These are phyloP conservation scores for Cepaea nemoralis DNA, from an alignment of 1,140 invertebrate genomes.

Conservation along the genomic window DNA sequence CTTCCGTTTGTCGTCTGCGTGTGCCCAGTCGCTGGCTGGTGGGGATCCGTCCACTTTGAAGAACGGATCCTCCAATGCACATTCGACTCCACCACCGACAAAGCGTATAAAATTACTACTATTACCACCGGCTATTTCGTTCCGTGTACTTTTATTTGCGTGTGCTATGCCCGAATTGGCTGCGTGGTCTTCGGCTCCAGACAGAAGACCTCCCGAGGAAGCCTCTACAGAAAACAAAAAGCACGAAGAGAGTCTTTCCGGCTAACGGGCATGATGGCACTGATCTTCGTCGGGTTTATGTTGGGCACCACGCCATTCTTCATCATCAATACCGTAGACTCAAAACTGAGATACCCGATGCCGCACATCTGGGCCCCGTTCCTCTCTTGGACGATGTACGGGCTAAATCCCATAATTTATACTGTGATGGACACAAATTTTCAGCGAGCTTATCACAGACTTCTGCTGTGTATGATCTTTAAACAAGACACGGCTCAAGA, in stretches of 20 bases:
- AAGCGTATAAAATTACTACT: slow-evolving; percentile 58
- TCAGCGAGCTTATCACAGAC: slow-evolving; percentile 51
- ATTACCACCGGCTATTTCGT: slow-evolving; percentile 62
- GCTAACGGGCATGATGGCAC: slow-evolving; percentile 61
- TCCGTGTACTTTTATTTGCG: slow-evolving; percentile 61
- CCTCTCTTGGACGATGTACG: slow-evolving; percentile 57
- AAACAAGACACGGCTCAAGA: neutral
- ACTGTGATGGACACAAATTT: slow-evolving; percentile 60
- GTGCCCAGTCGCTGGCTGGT: slow-evolving; percentile 53
- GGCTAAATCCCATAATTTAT: slow-evolving; percentile 58
- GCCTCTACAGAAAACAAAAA: slow-evolving; percentile 48
- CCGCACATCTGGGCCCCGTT: slow-evolving; percentile 57
- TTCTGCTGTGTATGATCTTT: slow-evolving; percentile 45
- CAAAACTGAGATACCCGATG: slow-evolving; percentile 47
- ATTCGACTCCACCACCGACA: slow-evolving; percentile 50
- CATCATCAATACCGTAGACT: slow-evolving; percentile 55
- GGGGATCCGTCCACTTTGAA: slow-evolving; percentile 60
- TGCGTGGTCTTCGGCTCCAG: slow-evolving; percentile 57
- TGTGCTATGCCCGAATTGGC: slow-evolving; percentile 64
- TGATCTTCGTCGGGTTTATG: slow-evolving; percentile 59
- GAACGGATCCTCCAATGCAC: slow-evolving; percentile 60
- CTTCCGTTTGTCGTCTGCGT: slow-evolving; percentile 57
- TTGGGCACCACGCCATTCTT: slow-evolving; percentile 60
- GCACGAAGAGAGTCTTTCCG: slow-evolving; percentile 49
- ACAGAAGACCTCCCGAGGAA: slow-evolving; percentile 52